Evolutionary conservation across 2,797 vertebrate species (phyloP).

Genomic region (Agapornis canus): DNA sequence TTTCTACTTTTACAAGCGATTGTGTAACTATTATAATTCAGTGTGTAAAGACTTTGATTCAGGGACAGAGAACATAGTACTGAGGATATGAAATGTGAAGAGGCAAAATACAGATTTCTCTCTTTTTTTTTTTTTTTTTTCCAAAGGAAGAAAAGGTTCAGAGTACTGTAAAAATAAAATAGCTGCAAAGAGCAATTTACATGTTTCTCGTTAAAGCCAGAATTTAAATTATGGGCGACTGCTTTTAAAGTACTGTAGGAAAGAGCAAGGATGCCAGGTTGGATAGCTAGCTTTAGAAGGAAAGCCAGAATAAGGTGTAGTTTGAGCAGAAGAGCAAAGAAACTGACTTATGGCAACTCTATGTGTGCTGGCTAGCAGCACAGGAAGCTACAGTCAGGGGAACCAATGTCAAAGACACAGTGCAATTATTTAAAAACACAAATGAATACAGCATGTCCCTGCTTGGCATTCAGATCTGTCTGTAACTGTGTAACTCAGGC

Average conservation of each 20-base stretch:
- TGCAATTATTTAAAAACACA: conserved; percentile 17
- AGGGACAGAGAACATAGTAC: neutral
- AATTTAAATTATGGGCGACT: neutral
- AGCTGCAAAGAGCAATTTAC: neutral
- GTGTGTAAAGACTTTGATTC: neutral
- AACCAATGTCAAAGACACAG: neutral
- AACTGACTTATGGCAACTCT: neutral
- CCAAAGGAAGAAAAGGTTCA: neutral
- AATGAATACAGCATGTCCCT: conserved; percentile 28
- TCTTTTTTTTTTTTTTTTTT: neutral
- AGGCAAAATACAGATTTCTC: neutral
- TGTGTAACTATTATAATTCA: neutral
- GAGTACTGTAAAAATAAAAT: conserved; percentile 14
- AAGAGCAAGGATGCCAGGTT: neutral
- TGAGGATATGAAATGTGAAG: neutral
- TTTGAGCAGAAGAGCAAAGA: conserved; percentile 21
- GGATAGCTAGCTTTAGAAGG: neutral
- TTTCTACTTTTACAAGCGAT: neutral
- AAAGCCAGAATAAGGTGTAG: conserved; percentile 32
- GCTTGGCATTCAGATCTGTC: conserved; percentile 2
- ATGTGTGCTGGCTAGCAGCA: neutral
- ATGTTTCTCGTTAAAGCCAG: neutral
- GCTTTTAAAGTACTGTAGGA: neutral
- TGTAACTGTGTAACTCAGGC: neutral
- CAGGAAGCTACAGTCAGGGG: neutral